Evolutionary conservation across 2,888 invertebrate genomes (phyloP), one percentile per base, ranked within the genome.

Genomic region (Dyspetes luteomarginatus): DNA sequence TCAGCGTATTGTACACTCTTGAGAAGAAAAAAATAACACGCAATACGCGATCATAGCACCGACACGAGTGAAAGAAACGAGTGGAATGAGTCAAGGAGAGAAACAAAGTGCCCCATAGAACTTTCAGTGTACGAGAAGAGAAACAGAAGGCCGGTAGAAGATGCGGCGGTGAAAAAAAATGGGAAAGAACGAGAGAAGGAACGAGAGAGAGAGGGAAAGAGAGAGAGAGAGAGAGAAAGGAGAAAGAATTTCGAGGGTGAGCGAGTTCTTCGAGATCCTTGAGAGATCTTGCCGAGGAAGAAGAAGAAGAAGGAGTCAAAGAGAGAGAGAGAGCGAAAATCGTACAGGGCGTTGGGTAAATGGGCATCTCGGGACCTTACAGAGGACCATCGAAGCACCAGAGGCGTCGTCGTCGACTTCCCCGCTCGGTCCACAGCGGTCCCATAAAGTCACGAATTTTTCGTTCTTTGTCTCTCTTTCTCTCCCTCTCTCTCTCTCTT

Each of bases 241-340:
- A 82, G 82, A 84, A 82, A 81, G 84, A 85, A 84, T 85, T 85
- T 85, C 78, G 84, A 84, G 84, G 85, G 82, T 83, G 81, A 84
- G 76, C 64, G 71, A 77, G 83, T 78, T 81, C 58, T 58, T 62
- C 64, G 78, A 80, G 80, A 76, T 80, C 76, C 75, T 76, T 56
- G 73, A 77, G 77, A 77, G 81, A 76, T 73, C 76, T 76, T 48
- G 76, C 45, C 41, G 82, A 77, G 79, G 78, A 45, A 71, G 52
- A 36, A 12, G 22, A 45, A 15, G 26, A 60, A 36, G 41, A 58
- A 3, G 28, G n/a, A 22, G 50, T 55, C 65, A 56, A 41, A 62
- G 52, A 41, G 36, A 76, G 73, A 45, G 67, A 69, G 80, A 36
- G 43, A 60, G 45, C 19, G 52, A 50, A 75, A 56, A 41, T 28